phyloP scores from a whole-genome alignment of 1,140 invertebrate genomes.

The Apis mellifera region Amel_HAv3.1 CM009944.2:5097501-5098000 shows the following conservation, averaged over 20 bases:
- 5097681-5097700: constrained; percentile 4
- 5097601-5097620: constrained; percentile 1
- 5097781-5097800: constrained; percentile 6
- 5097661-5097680: neutral
- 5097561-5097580: constrained; percentile 15
- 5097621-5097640: neutral
- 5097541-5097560: constrained; percentile 13
- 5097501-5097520: constrained; percentile 9
- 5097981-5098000: neutral
- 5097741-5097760: constrained; percentile 14
- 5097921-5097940: neutral
- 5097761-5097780: too few relatives aligned
- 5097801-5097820: neutral
- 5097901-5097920: neutral
- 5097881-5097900: constrained; percentile 23
- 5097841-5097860: neutral
- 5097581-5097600: neutral
- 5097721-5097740: neutral
- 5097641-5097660: neutral
- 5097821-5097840: neutral
- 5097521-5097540: neutral
- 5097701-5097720: neutral
- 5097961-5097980: neutral
- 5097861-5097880: neutral
- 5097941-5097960: neutral